A percentile compares a stretch with the other conserved stretches of the same genome.
Evolutionary conservation across 2,797 vertebrate genomes (phyloP).

Genomic region (Muraenolepis orangiensis): DNA sequence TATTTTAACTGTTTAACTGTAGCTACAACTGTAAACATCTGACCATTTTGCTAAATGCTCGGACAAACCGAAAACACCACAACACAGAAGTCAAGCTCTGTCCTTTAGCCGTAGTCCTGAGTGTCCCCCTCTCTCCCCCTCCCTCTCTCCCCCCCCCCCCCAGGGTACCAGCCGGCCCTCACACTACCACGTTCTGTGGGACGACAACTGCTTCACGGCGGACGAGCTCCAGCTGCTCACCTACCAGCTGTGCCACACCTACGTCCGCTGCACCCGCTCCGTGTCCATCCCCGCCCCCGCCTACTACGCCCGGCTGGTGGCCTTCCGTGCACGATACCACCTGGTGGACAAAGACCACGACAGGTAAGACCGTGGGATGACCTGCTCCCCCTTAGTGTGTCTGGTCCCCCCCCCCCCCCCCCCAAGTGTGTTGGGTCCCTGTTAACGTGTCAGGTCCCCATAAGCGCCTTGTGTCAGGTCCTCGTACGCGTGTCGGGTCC

Average conservation of each 20-base stretch:
- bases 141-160: background rate
- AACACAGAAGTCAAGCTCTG: background rate
- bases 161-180: conserved; percentile 99
- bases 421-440: too few relatives aligned
- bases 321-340: conserved; percentile 95
- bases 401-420: too few relatives aligned
- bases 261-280: conserved; percentile 94
- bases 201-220: conserved; percentile 98
- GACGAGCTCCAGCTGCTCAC: conserved; percentile 96
- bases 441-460: too few relatives aligned
- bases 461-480: too few relatives aligned
- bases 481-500: too few relatives aligned
- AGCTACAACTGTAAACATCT: background rate
- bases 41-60: background rate
- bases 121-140: background rate
- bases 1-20: background rate
- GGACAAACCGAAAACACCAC: background rate
- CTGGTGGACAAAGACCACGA: conserved; percentile 99
- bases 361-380: conserved; percentile 76
- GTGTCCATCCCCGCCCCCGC: conserved; percentile 98
- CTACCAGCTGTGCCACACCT: conserved; percentile 98
- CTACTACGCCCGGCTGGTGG: conserved; percentile 95
- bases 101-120: background rate
- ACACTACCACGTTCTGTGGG: conserved; percentile 98
- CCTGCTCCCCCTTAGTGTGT: too few relatives aligned